phyloP scores from a whole-genome alignment of 2,113 vertebrate species.

The Pygoscelis antarcticus region DNA sequence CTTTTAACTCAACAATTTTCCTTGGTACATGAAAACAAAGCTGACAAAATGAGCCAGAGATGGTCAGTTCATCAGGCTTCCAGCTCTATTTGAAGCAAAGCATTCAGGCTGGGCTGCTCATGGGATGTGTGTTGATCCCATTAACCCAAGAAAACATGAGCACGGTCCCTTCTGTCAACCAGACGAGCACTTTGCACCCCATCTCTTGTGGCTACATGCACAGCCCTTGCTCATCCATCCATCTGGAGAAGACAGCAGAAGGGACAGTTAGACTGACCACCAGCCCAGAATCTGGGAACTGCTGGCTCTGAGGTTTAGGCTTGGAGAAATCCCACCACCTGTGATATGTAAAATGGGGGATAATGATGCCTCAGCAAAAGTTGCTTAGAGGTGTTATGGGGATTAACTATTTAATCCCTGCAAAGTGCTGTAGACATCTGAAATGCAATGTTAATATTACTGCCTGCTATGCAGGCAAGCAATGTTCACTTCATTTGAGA shows the following conservation, averaged over 20 bases:
- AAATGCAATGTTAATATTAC: not conserved
- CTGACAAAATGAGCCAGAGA: not conserved
- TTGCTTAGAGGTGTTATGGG: not conserved
- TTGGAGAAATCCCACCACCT: not conserved
- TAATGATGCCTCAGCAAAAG: not conserved
- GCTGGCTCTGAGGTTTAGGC: not conserved
- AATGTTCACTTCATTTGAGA: not conserved
- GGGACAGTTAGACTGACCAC: not conserved
- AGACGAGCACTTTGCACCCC: not conserved
- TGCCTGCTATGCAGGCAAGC: not conserved
- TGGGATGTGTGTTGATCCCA: not conserved
- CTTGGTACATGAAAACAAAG: not conserved
- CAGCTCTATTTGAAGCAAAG: not conserved
- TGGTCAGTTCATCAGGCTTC: not conserved
- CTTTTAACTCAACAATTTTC: not conserved
- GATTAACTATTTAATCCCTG: not conserved
- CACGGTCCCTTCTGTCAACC: not conserved
- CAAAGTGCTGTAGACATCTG: not conserved
- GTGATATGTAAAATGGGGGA: not conserved
- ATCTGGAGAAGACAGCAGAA: not conserved
- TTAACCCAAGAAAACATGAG: not conserved
- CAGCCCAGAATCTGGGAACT: not conserved
- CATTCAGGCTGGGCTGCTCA: not conserved
- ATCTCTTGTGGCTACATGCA: not conserved
- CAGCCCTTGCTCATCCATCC: not conserved